These are phyloP conservation scores for Lerema accius DNA, from an alignment of 1,140 invertebrate genomes.

Conservation along the genomic window DNA sequence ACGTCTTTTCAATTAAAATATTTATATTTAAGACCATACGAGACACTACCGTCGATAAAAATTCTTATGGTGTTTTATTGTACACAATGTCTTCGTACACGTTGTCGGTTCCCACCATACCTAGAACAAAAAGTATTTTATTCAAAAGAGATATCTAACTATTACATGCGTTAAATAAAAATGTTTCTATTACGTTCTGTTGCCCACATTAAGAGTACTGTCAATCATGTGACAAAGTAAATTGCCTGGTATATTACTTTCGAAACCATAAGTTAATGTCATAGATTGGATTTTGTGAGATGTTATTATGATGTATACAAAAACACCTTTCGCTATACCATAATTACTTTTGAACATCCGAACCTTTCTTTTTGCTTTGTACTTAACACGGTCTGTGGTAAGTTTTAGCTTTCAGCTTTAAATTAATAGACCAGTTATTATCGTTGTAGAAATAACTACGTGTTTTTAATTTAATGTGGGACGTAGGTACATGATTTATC, in stretches of 20 bases:
- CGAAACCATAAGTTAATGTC: conserved; percentile 65
- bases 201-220: conserved; percentile 45
- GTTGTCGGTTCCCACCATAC: too few species aligned
- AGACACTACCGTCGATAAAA: background rate
- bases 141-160: conserved; percentile 3
- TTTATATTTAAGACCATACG: background rate
- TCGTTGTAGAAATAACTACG: conserved; percentile 1
- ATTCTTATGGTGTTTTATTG: background rate
- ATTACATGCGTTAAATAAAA: conserved; percentile 16
- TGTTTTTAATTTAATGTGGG: conserved; percentile 5
- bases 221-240: conserved; percentile 60
- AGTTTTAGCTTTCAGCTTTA: conserved; percentile 36
- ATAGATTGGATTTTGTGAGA: conserved; percentile 63
- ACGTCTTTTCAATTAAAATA: background rate
- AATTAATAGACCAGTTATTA: conserved; percentile 16
- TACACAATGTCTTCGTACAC: too few species aligned
- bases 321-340: conserved; percentile 59
- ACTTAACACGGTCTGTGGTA: conserved; percentile 56
- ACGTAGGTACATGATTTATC: conserved; percentile 44
- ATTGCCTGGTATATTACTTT: conserved; percentile 64
- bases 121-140: too few species aligned
- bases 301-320: conserved; percentile 59
- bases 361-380: conserved; percentile 56
- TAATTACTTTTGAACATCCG: conserved; percentile 58
- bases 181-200: conserved; percentile 47